These are phyloP conservation scores for Hypomesus transpacificus DNA, from an alignment of 2,113 vertebrate species.

Conservation along the genomic window DNA sequence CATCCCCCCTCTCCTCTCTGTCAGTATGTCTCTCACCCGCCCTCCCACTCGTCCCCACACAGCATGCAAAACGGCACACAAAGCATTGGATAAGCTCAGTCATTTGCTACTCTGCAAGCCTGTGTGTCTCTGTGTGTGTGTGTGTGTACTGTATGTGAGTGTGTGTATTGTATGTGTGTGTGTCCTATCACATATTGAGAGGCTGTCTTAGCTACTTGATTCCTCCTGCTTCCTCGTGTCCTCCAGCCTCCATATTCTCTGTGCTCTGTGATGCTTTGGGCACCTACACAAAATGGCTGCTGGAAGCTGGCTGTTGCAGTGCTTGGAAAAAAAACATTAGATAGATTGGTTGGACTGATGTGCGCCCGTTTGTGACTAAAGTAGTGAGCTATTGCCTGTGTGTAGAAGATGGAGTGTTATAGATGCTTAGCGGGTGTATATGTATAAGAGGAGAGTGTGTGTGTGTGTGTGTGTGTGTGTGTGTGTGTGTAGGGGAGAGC, in stretches of 20 bases:
- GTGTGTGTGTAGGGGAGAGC: neutral
- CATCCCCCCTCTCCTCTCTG: neutral
- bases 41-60: neutral
- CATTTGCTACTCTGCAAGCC: neutral
- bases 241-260: neutral
- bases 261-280: neutral
- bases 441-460: neutral
- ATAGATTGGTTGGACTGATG: no score
- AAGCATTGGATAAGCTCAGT: neutral
- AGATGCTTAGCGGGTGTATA: neutral
- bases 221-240: neutral
- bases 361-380: no score
- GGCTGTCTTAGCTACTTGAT: no score
- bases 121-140: constrained; percentile 19
- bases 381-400: neutral
- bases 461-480: neutral
- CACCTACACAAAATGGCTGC: constrained; percentile 4
- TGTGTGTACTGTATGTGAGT: constrained; percentile 10
- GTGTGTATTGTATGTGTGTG: constrained; percentile 3
- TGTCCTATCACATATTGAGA: no score
- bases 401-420: neutral
- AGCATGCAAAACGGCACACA: neutral
- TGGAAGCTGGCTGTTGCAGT: neutral
- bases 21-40: neutral
- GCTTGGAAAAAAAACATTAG: no score